Percentiles rank a stretch among this genome's conserved stretches.
These are phyloP conservation scores for Python bivittatus DNA, from an alignment of 2,113 vertebrate species.

Conservation along the genomic window DNA sequence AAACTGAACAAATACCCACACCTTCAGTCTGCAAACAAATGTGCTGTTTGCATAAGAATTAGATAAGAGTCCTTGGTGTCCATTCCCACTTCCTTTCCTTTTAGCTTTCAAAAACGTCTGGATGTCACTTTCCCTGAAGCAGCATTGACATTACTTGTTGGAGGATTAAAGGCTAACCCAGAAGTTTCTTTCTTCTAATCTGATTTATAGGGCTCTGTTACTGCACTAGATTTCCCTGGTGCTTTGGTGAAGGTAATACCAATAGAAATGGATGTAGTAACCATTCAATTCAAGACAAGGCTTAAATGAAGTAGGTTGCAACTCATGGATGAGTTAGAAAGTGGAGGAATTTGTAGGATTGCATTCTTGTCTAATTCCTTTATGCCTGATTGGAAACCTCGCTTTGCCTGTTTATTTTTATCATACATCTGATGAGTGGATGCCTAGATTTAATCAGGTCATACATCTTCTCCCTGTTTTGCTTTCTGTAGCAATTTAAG, in stretches of 20 bases:
- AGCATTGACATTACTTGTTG: not conserved
- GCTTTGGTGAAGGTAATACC: not conserved
- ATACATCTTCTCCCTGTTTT: not conserved
- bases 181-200: not conserved
- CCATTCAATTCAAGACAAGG: not conserved
- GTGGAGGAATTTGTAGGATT: not conserved
- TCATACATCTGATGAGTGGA: conserved; percentile 24
- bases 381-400: conserved; percentile 9
- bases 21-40: not conserved
- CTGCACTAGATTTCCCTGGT: not conserved
- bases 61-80: not conserved
- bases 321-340: not conserved
- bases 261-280: not conserved
- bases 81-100: not conserved
- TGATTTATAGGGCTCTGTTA: not conserved
- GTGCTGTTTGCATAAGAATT: not conserved
- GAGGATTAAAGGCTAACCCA: not conserved
- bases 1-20: not conserved
- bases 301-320: not conserved
- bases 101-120: not conserved
- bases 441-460: conserved; percentile 41
- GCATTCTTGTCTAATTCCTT: conserved; percentile 1
- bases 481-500: conserved; percentile 32
- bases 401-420: conserved; percentile 33
- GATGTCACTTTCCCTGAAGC: not conserved